A percentile compares a stretch with the other conserved stretches of the same genome.
phyloP scores from a whole-genome alignment of 2,113 vertebrate genomes.

The Malurus alboscapulatus region DNA sequence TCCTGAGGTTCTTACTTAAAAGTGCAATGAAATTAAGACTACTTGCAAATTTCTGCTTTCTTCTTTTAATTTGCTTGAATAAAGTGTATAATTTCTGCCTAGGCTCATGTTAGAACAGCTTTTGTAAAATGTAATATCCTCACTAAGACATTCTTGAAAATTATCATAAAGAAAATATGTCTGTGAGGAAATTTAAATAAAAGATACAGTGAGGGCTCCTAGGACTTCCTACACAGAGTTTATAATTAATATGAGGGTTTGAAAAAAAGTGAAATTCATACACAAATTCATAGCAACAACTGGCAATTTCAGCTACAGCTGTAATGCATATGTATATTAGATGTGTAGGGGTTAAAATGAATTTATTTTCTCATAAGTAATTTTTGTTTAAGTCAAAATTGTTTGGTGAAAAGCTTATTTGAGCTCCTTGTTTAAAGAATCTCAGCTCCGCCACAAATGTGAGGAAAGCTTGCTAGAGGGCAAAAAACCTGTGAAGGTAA shows the following conservation, averaged over 20 bases:
- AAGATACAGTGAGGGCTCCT: not conserved
- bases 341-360: not conserved
- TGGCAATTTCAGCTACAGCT: not conserved
- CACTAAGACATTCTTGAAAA: not conserved
- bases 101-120: not conserved
- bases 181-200: not conserved
- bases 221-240: not conserved
- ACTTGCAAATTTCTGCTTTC: not conserved
- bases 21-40: not conserved
- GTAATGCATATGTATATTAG: not conserved
- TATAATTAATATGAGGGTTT: not conserved
- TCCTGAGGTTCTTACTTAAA: not conserved
- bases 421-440: constrained; percentile 30
- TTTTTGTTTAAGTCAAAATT: not conserved
- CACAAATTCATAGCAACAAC: not conserved
- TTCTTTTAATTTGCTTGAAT: not conserved
- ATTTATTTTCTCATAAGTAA: not conserved
- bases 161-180: not conserved
- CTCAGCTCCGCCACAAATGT: constrained; percentile 30
- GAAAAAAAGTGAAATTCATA: not conserved
- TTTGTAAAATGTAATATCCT: not conserved
- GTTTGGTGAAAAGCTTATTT: not conserved
- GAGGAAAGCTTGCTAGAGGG: constrained; percentile 44
- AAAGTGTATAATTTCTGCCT: not conserved
- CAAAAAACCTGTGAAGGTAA: constrained; percentile 1